Evolutionary conservation across 2,888 invertebrate genomes (phyloP).

Genomic region (Eupithecia pulchellata): DNA sequence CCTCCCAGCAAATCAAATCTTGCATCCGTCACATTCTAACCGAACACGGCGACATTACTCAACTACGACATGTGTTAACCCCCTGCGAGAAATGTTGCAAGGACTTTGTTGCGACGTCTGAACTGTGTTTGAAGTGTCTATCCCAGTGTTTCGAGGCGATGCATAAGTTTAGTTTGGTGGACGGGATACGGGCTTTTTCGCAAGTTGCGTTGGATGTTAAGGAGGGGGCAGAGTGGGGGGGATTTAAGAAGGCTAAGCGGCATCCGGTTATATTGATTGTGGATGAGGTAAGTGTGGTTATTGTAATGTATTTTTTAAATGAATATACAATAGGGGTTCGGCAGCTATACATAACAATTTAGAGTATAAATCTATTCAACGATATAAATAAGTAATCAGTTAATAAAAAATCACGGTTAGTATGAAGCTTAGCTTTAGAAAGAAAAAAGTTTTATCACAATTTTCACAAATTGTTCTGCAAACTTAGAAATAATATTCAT

Average conservation of each 20-base stretch:
- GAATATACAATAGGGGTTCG: too few relatives aligned
- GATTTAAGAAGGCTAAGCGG: slow-evolving; percentile 75
- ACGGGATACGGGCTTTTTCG: slow-evolving; percentile 74
- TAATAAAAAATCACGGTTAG: too few relatives aligned
- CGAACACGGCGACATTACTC: slow-evolving; percentile 67
- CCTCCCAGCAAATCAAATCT: slow-evolving; percentile 68
- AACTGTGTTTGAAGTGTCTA: slow-evolving; percentile 71
- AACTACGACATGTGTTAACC: slow-evolving; percentile 54
- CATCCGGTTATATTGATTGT: slow-evolving; percentile 88
- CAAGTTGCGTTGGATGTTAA: slow-evolving; percentile 69
- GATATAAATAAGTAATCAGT: too few relatives aligned
- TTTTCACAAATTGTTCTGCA: too few relatives aligned
- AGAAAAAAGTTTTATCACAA: too few relatives aligned
- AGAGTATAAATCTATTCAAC: too few relatives aligned
- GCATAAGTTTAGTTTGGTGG: slow-evolving; percentile 69
- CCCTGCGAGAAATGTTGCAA: slow-evolving; percentile 62
- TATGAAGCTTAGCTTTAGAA: too few relatives aligned
- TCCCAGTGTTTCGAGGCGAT: slow-evolving; percentile 66
- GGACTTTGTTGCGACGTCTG: slow-evolving; percentile 63
- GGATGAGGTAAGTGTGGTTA: slow-evolving; percentile 84
- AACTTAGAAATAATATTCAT: too few relatives aligned
- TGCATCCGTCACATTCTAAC: slow-evolving; percentile 73
- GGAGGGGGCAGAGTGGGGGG: slow-evolving; percentile 67
- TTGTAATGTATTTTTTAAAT: not conserved
- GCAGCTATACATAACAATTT: too few relatives aligned